phyloP scores from a whole-genome alignment of 2,888 invertebrate species.

The Brassicogethes aeneus region DNA sequence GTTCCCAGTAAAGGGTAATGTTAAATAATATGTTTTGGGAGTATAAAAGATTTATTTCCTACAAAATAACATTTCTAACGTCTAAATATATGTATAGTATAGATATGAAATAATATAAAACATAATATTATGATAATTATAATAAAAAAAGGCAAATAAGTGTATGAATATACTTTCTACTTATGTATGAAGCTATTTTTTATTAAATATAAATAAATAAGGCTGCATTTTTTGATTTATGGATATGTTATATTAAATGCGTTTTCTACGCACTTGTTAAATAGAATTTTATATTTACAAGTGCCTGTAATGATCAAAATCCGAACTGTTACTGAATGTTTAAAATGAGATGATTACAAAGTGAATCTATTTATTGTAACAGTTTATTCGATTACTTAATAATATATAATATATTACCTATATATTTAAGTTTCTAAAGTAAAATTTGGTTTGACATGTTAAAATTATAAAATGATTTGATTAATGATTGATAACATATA shows the following conservation, averaged over 20 bases:
- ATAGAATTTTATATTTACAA: neutral
- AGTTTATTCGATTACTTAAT: conserved; percentile 18
- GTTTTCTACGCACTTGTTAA: neutral
- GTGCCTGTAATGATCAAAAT: too few relatives aligned
- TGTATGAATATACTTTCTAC: neutral
- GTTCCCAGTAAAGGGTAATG: conserved; percentile 11
- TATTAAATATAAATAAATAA: conserved; percentile 1
- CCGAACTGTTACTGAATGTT: too few relatives aligned
- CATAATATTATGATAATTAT: neutral
- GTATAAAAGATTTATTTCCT: conserved; percentile 1
- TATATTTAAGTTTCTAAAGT: conserved; percentile 26
- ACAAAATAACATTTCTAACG: neutral
- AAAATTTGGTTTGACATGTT: conserved; percentile 9
- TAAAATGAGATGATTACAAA: too few relatives aligned
- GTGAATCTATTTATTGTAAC: too few relatives aligned
- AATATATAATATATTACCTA: conserved; percentile 29
- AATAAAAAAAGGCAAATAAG: neutral
- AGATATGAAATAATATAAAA: neutral
- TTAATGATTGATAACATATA: conserved; percentile 7
- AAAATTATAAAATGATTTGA: conserved; percentile 6
- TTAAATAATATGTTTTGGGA: neutral
- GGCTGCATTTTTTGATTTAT: neutral
- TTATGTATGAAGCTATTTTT: neutral
- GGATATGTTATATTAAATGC: neutral
- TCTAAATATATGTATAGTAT: neutral